Conservation (phyloP, 2,888 invertebrate genomes). For the Epicampocera succincta region DNA sequence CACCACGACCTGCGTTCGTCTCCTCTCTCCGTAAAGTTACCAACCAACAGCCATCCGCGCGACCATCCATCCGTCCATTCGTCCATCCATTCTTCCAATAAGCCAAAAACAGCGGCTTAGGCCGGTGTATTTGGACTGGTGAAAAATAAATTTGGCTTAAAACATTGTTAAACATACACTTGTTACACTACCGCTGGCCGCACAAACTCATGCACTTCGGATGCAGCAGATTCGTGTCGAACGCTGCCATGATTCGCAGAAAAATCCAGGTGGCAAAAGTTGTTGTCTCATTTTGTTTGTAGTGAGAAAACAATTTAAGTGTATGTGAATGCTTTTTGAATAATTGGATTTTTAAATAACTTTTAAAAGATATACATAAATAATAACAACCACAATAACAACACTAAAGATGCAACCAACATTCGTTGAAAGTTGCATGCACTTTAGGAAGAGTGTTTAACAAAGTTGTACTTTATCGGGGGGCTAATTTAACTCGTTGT, state of each 20-base stretch:
- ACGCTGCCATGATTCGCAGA: conserved; percentile 4
- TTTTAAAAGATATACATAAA: conserved; percentile 43
- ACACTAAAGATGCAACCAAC: conserved; percentile 9
- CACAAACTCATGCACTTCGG: neutral
- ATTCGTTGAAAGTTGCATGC: neutral
- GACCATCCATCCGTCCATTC: neutral
- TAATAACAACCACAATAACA: conserved; percentile 4
- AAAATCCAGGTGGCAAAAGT: conserved; percentile 43
- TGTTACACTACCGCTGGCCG: conserved; percentile 57
- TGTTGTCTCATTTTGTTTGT: conserved; percentile 33
- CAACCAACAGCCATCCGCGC: neutral
- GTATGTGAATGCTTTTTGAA: conserved; percentile 15
- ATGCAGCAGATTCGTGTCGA: neutral
- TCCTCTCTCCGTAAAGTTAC: conserved; percentile 33
- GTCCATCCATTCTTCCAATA: neutral
- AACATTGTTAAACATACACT: conserved; percentile 55
- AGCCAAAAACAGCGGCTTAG: conserved; percentile 5
- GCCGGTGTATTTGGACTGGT: conserved; percentile 29
- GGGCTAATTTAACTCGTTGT: neutral
- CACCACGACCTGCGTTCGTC: conserved; percentile 22
- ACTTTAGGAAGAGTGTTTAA: neutral
- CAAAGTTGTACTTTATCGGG: conserved; percentile 2
- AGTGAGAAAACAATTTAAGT: conserved; percentile 55
- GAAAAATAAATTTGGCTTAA: conserved; percentile 15
- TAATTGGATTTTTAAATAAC: conserved; percentile 51